A percentile compares a stretch with the other conserved stretches of the same genome.
Evolutionary conservation across 2,113 vertebrate genomes (phyloP).

Genomic region (Chionodraco myersi): DNA sequence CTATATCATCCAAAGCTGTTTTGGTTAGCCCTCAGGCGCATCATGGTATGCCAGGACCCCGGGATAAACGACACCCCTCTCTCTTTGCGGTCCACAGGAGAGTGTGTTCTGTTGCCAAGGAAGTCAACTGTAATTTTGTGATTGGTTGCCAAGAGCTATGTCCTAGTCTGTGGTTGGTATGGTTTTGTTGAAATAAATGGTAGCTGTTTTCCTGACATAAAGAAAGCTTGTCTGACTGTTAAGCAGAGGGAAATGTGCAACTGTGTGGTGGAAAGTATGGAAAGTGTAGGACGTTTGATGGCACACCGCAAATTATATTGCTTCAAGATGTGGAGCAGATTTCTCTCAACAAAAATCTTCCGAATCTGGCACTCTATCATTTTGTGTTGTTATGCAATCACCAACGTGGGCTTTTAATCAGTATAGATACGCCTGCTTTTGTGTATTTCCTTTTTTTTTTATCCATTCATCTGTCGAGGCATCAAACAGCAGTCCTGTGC

Average conservation of each 20-base stretch:
- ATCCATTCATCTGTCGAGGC: constrained; percentile 56
- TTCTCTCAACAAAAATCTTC: constrained; percentile 67
- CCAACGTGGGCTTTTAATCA: constrained; percentile 35
- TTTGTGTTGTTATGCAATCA: constrained; percentile 66
- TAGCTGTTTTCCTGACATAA: constrained; percentile 72
- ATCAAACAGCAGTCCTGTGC: constrained; percentile 57
- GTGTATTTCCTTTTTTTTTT: constrained; percentile 53
- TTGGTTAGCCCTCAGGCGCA: constrained; percentile 62
- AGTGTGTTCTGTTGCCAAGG: constrained; percentile 76
- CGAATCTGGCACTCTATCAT: constrained; percentile 68
- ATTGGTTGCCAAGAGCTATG: constrained; percentile 76
- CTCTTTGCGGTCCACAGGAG: constrained; percentile 66
- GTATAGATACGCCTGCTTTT: constrained; percentile 54
- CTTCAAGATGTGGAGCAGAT: constrained; percentile 79
- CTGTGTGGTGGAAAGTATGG: constrained; percentile 70
- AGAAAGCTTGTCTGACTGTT: constrained; percentile 70
- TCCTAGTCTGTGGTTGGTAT: constrained; percentile 73
- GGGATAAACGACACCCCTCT: constrained; percentile 69
- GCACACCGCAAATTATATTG: constrained; percentile 78
- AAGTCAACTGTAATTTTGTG: constrained; percentile 79
- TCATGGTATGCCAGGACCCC: constrained; percentile 53
- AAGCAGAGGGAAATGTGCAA: constrained; percentile 71
- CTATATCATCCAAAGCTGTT: constrained; percentile 60
- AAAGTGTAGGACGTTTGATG: constrained; percentile 77
- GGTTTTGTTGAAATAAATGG: constrained; percentile 70